Conservation (phyloP, 2,113 vertebrate species). For the Protobothrops mucrosquamatus region DNA sequence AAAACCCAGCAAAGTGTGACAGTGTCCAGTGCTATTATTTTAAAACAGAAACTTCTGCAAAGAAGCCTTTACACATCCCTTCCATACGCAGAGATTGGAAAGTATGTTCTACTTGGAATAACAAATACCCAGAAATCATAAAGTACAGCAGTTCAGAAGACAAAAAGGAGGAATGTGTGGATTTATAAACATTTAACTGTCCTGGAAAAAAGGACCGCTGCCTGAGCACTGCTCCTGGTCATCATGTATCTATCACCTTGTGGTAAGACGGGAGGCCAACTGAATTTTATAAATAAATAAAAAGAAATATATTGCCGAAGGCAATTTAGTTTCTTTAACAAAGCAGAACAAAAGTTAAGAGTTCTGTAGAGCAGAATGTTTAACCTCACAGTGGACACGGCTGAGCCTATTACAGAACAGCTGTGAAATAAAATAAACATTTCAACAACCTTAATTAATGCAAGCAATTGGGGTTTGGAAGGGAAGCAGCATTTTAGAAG, state of each 20-base stretch:
- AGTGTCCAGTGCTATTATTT: not conserved
- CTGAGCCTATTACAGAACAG: not conserved
- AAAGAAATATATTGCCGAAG: not conserved
- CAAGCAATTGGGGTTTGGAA: not conserved
- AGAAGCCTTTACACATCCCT: not conserved
- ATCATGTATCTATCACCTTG: not conserved
- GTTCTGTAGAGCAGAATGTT: not conserved
- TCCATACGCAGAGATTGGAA: not conserved
- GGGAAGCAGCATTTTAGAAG: not conserved
- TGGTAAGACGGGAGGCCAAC: no score
- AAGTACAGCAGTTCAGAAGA: not conserved
- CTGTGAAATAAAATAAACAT: not conserved
- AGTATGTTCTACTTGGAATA: not conserved
- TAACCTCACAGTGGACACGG: not conserved
- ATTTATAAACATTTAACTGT: not conserved
- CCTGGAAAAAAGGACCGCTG: not conserved
- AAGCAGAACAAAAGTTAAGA: not conserved
- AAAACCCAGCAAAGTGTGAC: not conserved
- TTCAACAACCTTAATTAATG: not conserved
- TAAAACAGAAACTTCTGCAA: not conserved
- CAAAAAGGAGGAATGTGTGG: not conserved
- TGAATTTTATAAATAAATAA: no score
- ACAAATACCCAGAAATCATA: not conserved
- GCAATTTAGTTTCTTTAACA: not conserved
- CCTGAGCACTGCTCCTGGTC: not conserved